These are phyloP conservation scores for Neotragus moschatus DNA, from an alignment of 2,113 vertebrate species.

Conservation along the genomic window DNA sequence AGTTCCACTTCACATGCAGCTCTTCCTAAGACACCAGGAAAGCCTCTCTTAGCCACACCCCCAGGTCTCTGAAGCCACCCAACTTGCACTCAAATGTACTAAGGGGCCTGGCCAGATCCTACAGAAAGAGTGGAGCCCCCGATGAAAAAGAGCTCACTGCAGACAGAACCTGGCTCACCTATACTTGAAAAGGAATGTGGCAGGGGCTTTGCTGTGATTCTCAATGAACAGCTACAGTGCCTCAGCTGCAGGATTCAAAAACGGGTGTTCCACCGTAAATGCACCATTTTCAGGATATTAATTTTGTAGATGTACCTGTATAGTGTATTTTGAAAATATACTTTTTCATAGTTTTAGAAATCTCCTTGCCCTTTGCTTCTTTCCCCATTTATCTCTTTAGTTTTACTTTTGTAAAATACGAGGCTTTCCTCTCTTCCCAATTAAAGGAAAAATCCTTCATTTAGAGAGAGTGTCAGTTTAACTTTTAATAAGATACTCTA, in stretches of 20 bases:
- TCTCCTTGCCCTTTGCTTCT: not conserved
- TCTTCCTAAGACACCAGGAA: not conserved
- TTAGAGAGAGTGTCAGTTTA: not conserved
- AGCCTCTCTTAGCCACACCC: not conserved
- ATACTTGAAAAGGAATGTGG: not conserved
- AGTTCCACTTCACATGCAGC: not conserved
- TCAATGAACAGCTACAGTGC: rapidly evolving
- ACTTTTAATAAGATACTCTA: not conserved
- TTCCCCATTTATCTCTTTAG: not conserved
- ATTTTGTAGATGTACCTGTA: not conserved
- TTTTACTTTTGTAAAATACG: not conserved
- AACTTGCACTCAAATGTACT: not conserved
- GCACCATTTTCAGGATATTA: not conserved
- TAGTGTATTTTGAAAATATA: not conserved
- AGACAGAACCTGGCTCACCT: not conserved
- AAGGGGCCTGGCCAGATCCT: not conserved
- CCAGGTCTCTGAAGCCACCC: not conserved
- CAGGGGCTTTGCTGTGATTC: not conserved
- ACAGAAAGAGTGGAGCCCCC: not conserved
- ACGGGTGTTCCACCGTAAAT: not conserved
- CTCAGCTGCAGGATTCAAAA: not conserved
- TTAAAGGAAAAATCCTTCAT: not conserved
- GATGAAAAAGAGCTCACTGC: not conserved
- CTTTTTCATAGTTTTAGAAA: not conserved
- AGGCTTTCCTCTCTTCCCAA: not conserved